Evolutionary conservation across 2,797 vertebrate species (phyloP), one percentile per base, ranked within the genome.

Genomic region (Amphiprion clarkii): DNA sequence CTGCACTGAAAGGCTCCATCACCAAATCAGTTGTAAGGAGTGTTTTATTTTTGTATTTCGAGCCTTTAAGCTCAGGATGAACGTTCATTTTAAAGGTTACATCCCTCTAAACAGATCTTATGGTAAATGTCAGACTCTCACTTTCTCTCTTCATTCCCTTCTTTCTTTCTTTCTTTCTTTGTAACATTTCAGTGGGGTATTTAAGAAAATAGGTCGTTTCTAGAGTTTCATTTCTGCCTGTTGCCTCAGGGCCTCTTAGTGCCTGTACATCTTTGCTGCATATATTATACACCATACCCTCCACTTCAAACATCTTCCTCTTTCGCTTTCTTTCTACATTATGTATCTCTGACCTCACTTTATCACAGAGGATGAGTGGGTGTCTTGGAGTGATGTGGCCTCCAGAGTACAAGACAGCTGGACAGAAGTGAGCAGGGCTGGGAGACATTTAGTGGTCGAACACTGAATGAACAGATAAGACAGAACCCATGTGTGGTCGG

Each of bases 51-150:
- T 71, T 74, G 74, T 79, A 48, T 79, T 46, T 67, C 54, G 52
- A 68, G 74, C 80, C 78, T 87, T 40, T 57, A 17, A 71, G 83
- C 83, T 79, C 67, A 62, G 27, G 83, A 69, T 62, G 75, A 80
- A 76, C 74, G 77, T 77, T 88, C 55, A 60, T 82, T 87, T 87
- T 86, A 93, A 92, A 92, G 89, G 91, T 93, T 87, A 92, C 52
- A 72, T 89, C 80, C 70, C 70, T 84, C 74, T 82, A 76, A 90
- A 88, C 83, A 79, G 81, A 75, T 88, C 71, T 48, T 60, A 48
- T 77, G 57, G 60, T 76, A 91, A 94, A 93, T 89, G 89, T 86
- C 90, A 92, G 52, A 60, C 61, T 65, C 23, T 70, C 59, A 2
- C 16, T 58, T 25, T 62, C 66, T 71, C 42, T 72, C 21, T 63